Evolutionary conservation across 2,888 invertebrate genomes (phyloP), one percentile per base, ranked within the genome.

Genomic region (Cremastobaeus sp.): DNA sequence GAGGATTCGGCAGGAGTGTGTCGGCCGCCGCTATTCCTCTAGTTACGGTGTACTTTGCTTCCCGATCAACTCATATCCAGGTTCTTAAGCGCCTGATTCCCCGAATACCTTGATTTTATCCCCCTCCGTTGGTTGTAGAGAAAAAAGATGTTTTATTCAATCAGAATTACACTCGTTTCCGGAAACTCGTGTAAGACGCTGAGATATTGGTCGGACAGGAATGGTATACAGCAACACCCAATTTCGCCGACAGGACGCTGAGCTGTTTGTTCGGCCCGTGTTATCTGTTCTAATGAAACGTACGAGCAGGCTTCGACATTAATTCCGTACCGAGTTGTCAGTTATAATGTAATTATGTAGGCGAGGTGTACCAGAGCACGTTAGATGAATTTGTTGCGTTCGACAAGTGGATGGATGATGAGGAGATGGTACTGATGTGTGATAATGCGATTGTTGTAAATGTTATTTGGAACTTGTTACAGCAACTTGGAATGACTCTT

Each of bases 1-100:
- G 83, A 82, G 81, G 83, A 85, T 84, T 83, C 82, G 78, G 73
- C 77, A 70, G 78, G 74, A 48, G 65, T 50, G 30, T 60, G 68
- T 64, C 66, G 66, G 11, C 14, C 18, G 30, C 37, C 45, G 28
- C 47, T 57, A 57, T 47, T 35, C 55, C 72, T 59, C 66, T 74
- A 57, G 57, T 68, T 66, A 47, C 54, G 69, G 69, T 75, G 66
- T 69, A 65, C 57, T 54, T 68, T 47, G 35, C 75, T 66, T 64
- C 68, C 45, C 62, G 64, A 43, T 59, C 41, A 62, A 65, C 57
- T 52, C 76, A 74, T 66, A 54, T 52, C 65, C 64, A 28, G 45
- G 18, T 21, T 54, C 28, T 48, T 47, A 74, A 76, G 74, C 78
- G 77, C 76, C 80, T 78, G 81, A 59, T 60, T 68, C 75, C 62